These are phyloP conservation scores for Clarias magur DNA, from an alignment of 2,113 vertebrate species.

Conservation along the genomic window DNA sequence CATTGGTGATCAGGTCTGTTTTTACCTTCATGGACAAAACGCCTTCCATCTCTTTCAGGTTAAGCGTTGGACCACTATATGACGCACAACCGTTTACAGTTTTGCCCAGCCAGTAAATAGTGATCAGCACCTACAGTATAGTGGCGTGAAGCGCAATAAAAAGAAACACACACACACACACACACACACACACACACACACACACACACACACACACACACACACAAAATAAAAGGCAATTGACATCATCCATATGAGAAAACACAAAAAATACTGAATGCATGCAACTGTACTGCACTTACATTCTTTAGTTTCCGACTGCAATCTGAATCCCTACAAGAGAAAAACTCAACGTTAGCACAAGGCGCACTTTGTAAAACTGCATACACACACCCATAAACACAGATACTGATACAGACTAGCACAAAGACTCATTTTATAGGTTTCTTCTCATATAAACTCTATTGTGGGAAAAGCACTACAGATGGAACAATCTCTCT, in stretches of 20 bases:
- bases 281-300: constrained; percentile 64
- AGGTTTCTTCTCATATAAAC: background rate
- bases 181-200: background rate
- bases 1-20: background rate
- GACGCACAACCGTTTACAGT: constrained; percentile 83
- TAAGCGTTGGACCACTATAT: constrained; percentile 84
- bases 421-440: background rate
- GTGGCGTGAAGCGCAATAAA: background rate
- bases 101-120: constrained; percentile 97
- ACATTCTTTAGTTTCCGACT: constrained; percentile 95
- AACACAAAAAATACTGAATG: background rate
- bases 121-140: constrained; percentile 86
- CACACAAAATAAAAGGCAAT: background rate
- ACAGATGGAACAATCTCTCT: background rate
- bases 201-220: background rate
- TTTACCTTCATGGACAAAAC: constrained; percentile 90
- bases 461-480: background rate
- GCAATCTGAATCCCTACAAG: constrained; percentile 81
- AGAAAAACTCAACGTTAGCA: constrained; percentile 24
- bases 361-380: background rate
- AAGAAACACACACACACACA: background rate
- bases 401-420: background rate
- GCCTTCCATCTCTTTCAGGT: constrained; percentile 95
- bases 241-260: background rate
- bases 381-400: background rate